Conservation (phyloP, 2,888 invertebrate genomes). For the Tholera decimalis region DNA sequence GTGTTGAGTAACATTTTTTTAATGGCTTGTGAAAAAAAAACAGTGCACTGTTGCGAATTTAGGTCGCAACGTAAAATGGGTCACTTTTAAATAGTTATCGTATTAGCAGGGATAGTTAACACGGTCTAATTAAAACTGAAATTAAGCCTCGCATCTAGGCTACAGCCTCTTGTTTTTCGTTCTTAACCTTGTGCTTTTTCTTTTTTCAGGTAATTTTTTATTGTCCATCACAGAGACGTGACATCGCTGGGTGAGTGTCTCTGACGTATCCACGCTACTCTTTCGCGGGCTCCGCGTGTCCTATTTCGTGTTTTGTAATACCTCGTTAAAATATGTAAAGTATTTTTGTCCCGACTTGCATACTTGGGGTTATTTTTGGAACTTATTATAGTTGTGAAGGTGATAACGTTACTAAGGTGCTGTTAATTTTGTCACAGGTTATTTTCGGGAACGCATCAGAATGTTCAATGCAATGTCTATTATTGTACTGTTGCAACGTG, state of each 20-base stretch:
- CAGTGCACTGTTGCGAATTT: constrained; percentile 84
- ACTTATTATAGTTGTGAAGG: constrained; percentile 87
- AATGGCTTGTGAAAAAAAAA: constrained; percentile 79
- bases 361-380: constrained; percentile 81
- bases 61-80: constrained; percentile 86
- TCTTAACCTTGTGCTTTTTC: constrained; percentile 77
- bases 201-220: constrained; percentile 85
- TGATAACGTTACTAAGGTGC: constrained; percentile 82
- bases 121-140: constrained; percentile 86
- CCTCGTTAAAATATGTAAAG: constrained; percentile 76
- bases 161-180: constrained; percentile 67
- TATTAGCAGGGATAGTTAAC: constrained; percentile 84
- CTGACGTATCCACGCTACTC: constrained; percentile 71
- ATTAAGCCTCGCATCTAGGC: constrained; percentile 70
- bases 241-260: constrained; percentile 61
- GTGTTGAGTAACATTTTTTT: constrained; percentile 86
- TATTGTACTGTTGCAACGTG: constrained; percentile 59
- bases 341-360: constrained; percentile 82
- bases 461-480: constrained; percentile 82
- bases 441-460: constrained; percentile 82
- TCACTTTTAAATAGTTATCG: constrained; percentile 86
- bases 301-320: constrained; percentile 79
- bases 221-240: constrained; percentile 62
- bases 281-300: constrained; percentile 65
- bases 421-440: constrained; percentile 85